phyloP scores from a whole-genome alignment of 1,140 invertebrate genomes.

The Drosophila parabipectinata region DNA sequence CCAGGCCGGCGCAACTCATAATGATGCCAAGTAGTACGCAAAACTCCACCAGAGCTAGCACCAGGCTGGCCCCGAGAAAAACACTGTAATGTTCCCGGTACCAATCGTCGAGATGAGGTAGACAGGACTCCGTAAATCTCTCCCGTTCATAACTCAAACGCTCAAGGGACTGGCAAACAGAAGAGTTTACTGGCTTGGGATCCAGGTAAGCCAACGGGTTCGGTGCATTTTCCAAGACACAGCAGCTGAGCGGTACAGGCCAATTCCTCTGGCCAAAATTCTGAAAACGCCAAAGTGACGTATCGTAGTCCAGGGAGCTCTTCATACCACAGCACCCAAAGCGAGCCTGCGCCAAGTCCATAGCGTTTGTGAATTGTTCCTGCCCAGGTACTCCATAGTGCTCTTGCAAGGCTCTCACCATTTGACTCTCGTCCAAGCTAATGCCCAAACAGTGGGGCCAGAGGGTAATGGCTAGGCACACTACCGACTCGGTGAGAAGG shows the following conservation, averaged over 20 bases:
- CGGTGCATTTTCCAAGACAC: constrained; percentile 87
- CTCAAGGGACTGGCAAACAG: constrained; percentile 89
- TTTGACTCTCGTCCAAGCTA: constrained; percentile 87
- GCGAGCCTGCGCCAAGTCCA: constrained; percentile 91
- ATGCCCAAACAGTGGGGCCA: constrained; percentile 92
- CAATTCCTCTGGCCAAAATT: constrained; percentile 89
- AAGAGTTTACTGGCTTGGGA: constrained; percentile 89
- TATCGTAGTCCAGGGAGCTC: constrained; percentile 91
- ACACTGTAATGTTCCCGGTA: constrained; percentile 90
- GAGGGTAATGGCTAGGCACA: constrained; percentile 89
- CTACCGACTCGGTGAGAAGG: constrained; percentile 88
- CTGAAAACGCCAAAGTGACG: constrained; percentile 91
- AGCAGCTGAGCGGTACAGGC: constrained; percentile 91
- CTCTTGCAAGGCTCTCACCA: constrained; percentile 89
- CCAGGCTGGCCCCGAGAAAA: constrained; percentile 88
- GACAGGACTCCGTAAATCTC: constrained; percentile 88
- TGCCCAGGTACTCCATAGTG: constrained; percentile 90
- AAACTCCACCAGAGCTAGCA: constrained; percentile 89
- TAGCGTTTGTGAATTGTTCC: constrained; percentile 90
- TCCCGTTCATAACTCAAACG: constrained; percentile 86
- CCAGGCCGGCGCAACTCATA: constrained; percentile 87
- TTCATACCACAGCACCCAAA: constrained; percentile 94
- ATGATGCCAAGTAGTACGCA: constrained; percentile 88
- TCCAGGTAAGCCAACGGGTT: constrained; percentile 88
- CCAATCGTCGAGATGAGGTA: constrained; percentile 90